Evolutionary conservation across 2,888 invertebrate genomes (phyloP), one percentile per base, ranked within the genome.

Genomic region (Drosophila prostipennis): DNA sequence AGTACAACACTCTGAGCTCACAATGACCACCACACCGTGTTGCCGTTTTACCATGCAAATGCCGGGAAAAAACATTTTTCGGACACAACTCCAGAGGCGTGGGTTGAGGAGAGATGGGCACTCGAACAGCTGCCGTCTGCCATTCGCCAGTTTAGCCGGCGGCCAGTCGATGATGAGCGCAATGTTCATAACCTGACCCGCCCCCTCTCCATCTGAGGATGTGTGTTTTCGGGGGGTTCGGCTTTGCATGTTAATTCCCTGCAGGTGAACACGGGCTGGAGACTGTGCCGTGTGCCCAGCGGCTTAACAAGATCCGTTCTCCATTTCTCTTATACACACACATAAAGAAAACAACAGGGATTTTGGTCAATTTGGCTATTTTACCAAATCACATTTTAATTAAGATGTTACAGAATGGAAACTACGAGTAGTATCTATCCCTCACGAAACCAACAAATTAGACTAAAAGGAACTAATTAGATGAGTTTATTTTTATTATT

Each of bases 231-330:
- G 37, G 71, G 37, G 71, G 48, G 34, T 48, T 34, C 32, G 49
- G 52, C 29, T 42, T 61, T 58, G 74, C 77, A 89, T 85, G 85
- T 77, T 89, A 85, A 85, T 85, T 87, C 85, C 85, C 87, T 69
- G 72, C 82, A 84, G 89, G 70, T 72, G 71, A 65, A 73, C 71
- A 73, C 48, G 65, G 42, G 42, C 29, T 46, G 37, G 54, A 49
- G 69, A 58, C 48, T 14, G 51, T 39, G 67, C 46, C 55, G 19
- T 55, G 68, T 40, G 58, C 74, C 58, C 42, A n/a, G 71, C 51
- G 67, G 65, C 65, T 55, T 49, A 64, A 51, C 65, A 63, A 64
- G 64, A 68, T 54, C 68, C 68, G 53, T 29, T 34, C 34, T 68
- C 32, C 57, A 57, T 34, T 26, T 67, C 39, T 40, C 26, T 36